Conservation (phyloP, 1,140 invertebrate species). For the Hycleus cichorii region DNA sequence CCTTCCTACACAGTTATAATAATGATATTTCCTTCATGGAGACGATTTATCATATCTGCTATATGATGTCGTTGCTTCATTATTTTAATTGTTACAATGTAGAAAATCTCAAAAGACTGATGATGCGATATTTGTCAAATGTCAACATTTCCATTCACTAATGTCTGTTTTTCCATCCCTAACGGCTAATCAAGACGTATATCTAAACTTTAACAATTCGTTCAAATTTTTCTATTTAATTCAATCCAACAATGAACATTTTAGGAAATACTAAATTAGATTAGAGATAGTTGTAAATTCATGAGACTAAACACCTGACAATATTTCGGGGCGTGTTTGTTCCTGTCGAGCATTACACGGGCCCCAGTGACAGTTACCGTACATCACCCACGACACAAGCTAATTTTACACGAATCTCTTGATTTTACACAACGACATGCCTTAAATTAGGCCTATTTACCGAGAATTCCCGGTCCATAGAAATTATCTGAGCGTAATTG, state of each 20-base stretch:
- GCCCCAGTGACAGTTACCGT: conserved; percentile 17
- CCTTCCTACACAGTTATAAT: conserved; percentile 14
- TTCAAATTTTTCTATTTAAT: too few species aligned
- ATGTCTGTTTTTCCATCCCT: too few species aligned
- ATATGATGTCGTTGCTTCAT: conserved; percentile 23
- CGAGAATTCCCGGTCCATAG: too few species aligned
- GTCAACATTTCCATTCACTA: conserved; percentile 23
- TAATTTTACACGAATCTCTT: conserved; percentile 19
- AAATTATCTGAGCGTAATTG: too few species aligned
- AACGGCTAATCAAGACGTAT: too few species aligned
- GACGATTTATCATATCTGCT: conserved; percentile 19
- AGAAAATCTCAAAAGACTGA: conserved; percentile 22
- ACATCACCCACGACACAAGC: conserved; percentile 16
- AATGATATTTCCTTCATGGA: conserved; percentile 17
- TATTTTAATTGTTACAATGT: conserved; percentile 26
- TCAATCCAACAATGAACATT: too few species aligned
- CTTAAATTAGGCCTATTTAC: too few species aligned
- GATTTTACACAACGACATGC: neutral
- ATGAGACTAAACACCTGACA: conserved; percentile 20
- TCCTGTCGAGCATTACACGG: conserved; percentile 22
- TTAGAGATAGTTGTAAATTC: neutral
- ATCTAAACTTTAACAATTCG: too few species aligned
- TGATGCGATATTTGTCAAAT: conserved; percentile 25
- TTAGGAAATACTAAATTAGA: too few species aligned
- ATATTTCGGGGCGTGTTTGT: conserved; percentile 17